Base-by-base conservation (phyloP, 2,888 invertebrate species). In the Trichogramma evanescens region DNA sequence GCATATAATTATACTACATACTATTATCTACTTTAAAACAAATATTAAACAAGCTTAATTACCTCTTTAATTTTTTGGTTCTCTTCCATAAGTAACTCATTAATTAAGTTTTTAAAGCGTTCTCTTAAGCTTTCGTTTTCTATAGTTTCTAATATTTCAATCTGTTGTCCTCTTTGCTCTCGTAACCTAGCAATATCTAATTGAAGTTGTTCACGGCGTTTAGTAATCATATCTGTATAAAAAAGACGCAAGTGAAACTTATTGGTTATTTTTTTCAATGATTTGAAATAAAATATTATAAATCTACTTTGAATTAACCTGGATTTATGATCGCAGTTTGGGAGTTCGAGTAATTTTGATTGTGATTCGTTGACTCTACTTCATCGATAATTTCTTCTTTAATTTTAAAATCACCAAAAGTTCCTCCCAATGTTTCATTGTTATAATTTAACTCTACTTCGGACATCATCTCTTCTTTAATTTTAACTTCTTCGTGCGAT, bases 121-220 rank as follows among this genome's bases (percentile, higher is more conserved):
- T 93, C 91, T 53, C 89, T 81, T 9, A 95, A 77, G 7, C 91
- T 89, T 64, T 87, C 81, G 75, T 94, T 95, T 73, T 93, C 93
- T 74, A 93, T 91, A 52, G 87, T 89, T 38, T 89, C 85, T 63
- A 94, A 88, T 78, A 93, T 91, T 66, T 86, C 83, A 70, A 93
- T 91, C 65, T 92, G 93, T 69, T 89, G 86, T 58, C 87, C 84
- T 63, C 89, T 82, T 54, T 89, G 84, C 46, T 85, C 83, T 69
- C 87, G 87, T n/a, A 94, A 78, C 65, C 91, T 90, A 10, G 86
- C 84, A 54, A 94, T 79, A 74, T 93, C 91, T 8, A 84, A 80
- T 56, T 87, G 84, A 3, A 93, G 76, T 66, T 89, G 87, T 58
- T 86, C 85, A 67, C 93, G 82, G 67, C 90, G 85, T 0, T 82